Percentiles rank a stretch among this genome's conserved stretches.
Conservation (phyloP, 2,113 vertebrate species). For the Orthonyx spaldingii region DNA sequence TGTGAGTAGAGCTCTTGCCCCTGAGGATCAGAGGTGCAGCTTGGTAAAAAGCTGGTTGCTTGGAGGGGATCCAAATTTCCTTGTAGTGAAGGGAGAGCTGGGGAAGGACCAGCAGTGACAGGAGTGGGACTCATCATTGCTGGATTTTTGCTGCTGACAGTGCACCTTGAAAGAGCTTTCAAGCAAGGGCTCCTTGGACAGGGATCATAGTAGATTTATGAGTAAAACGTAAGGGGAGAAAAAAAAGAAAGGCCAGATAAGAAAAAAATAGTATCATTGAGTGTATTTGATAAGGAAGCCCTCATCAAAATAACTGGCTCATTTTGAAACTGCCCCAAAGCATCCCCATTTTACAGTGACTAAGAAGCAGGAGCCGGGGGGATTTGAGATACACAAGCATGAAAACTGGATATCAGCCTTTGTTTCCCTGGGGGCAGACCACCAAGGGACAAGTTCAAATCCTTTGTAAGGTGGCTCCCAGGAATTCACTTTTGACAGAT, state of each 20-base stretch:
- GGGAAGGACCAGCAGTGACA: background rate
- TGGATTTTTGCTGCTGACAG: background rate
- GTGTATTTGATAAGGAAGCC: background rate
- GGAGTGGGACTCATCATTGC: background rate
- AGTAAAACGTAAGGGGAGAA: background rate
- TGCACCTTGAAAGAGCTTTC: background rate
- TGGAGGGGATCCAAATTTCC: background rate
- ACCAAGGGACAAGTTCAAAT: slow-evolving; percentile 49
- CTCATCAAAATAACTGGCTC: background rate
- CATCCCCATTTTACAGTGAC: background rate
- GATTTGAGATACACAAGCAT: background rate
- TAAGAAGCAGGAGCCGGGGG: background rate
- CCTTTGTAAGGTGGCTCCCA: slow-evolving; percentile 25
- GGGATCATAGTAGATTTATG: background rate
- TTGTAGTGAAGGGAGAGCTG: background rate
- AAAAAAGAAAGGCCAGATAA: background rate
- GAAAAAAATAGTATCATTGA: background rate
- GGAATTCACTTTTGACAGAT: slow-evolving; percentile 40
- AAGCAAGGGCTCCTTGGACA: background rate
- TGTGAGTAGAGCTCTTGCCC: background rate
- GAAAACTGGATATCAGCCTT: slow-evolving; percentile 3
- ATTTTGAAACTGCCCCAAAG: background rate
- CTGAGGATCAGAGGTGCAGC: background rate
- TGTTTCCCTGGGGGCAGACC: slow-evolving; percentile 12
- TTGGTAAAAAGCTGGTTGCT: background rate